phyloP scores from a whole-genome alignment of 2,113 vertebrate genomes.

The Oxyruncus cristatus region DNA sequence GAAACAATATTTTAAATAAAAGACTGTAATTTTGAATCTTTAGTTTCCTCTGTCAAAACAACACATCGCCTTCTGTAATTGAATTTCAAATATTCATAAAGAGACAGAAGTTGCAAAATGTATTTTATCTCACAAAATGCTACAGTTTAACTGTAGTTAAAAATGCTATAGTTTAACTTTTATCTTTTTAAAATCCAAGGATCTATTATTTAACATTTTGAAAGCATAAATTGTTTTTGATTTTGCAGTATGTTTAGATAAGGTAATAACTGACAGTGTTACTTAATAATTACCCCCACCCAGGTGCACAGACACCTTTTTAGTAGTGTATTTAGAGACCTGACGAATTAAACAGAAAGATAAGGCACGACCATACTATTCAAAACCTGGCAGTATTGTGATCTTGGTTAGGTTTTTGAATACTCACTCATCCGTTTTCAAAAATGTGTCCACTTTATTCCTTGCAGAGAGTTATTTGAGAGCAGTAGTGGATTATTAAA shows the following conservation, averaged over 20 bases:
- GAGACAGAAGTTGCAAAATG: background rate
- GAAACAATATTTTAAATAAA: background rate
- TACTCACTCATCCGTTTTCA: constrained; percentile 33
- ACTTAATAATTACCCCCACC: constrained; percentile 60
- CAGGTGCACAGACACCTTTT: constrained; percentile 57
- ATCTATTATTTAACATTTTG: constrained; percentile 22
- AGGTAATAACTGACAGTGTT: constrained; percentile 42
- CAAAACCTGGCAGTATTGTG: constrained; percentile 30
- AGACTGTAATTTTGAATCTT: background rate
- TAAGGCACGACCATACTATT: constrained; percentile 64
- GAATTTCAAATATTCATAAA: background rate
- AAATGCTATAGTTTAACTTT: too few relatives aligned
- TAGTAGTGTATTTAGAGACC: constrained; percentile 41
- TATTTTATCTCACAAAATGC: background rate
- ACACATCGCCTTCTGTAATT: background rate
- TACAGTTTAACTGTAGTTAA: too few relatives aligned
- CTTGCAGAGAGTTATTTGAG: constrained; percentile 51
- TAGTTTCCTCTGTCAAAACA: background rate
- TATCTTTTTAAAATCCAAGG: background rate
- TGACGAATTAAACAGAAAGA: constrained; percentile 57
- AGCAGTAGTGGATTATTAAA: constrained; percentile 60
- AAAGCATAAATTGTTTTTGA: constrained; percentile 39
- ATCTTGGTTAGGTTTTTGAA: constrained; percentile 29
- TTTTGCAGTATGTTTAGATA: constrained; percentile 38
- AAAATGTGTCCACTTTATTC: constrained; percentile 49